These are phyloP conservation scores for Spinibarbus caldwelli DNA, from an alignment of 2,797 vertebrate species.

Conservation along the genomic window DNA sequence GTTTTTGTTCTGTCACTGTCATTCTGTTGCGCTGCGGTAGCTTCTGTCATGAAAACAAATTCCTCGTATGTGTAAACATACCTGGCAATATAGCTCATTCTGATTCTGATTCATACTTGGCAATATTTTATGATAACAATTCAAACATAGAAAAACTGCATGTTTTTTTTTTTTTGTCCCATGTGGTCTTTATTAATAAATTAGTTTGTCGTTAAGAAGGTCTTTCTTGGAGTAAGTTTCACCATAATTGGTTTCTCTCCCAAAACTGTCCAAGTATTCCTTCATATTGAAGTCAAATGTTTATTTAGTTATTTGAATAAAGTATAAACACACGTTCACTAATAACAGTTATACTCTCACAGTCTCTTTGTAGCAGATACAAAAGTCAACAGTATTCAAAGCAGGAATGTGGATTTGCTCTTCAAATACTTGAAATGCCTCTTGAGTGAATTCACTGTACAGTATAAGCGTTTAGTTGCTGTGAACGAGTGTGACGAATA, in stretches of 20 bases:
- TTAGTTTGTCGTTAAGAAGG: neutral
- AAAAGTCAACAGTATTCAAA: neutral
- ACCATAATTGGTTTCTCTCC: neutral
- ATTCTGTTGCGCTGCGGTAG: too few relatives aligned
- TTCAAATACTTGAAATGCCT: slow-evolving; percentile 26
- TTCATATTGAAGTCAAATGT: neutral
- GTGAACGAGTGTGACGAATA: slow-evolving; percentile 89
- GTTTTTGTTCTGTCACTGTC: too few relatives aligned
- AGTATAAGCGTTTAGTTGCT: slow-evolving; percentile 76
- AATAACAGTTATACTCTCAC: neutral
- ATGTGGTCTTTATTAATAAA: slow-evolving; percentile 30
- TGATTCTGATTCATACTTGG: neutral
- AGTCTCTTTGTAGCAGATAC: neutral
- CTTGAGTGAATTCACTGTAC: neutral
- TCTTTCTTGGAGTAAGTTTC: neutral
- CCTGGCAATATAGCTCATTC: too few relatives aligned
- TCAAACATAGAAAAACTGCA: neutral
- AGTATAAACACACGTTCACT: slow-evolving; percentile 9
- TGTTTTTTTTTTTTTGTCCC: neutral
- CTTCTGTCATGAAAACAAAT: too few relatives aligned
- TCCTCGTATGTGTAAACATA: too few relatives aligned
- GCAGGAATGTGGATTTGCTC: slow-evolving; percentile 6
- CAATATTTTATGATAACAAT: neutral
- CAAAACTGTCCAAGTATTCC: neutral
- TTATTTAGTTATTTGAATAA: neutral